Base-by-base conservation (phyloP, 2,888 invertebrate species). In the Antitype chi region DNA sequence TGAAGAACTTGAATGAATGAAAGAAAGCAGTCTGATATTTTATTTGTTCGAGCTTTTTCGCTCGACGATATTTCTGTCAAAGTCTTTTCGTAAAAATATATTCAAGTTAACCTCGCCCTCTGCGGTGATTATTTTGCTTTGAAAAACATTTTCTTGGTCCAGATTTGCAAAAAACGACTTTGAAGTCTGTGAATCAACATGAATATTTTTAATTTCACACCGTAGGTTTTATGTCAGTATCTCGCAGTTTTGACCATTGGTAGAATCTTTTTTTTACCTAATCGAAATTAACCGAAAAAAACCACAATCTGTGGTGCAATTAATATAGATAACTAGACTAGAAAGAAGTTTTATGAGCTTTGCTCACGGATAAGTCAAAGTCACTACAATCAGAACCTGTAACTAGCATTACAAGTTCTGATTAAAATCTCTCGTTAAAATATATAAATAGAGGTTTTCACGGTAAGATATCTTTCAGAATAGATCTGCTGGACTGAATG, bases 21-120 rank as follows among this genome's bases (percentile, higher is more conserved):
- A 77, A 72, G 55, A 74, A 72, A 74, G 49, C 60, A 66, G 25
- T 55, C 59, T 23, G 63, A 57, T 38, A 70, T 69, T 74, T 71
- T n/a, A 67, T 86, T 76, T 60, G 71, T 75, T 71, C n/a, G 13
- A 47, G 8, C 53, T 62, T 57, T 49, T 70, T 25, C 28, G 15
- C 25, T 32, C 43, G 67, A 71, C 70, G 53, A 70, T 71, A 74
- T 82, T 80, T 43, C 5, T 76, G 32, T 74, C 47, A 62, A 74
- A 80, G 57, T 63, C 15, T 53, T 49, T 76, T 71, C 23, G 20
- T 20, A 43, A 68, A 80, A 84, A 52, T 38, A 25, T 69, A 57
- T 79, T 84, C 28, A 53, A 38, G 20, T 38, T 57, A 43, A 62
- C 53, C 62, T 66, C n/a, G 66, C 23, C 20, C 32, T 80, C 4